Base-by-base conservation (phyloP, 2,797 vertebrate genomes). In the Philypnodon macrostomus region DNA sequence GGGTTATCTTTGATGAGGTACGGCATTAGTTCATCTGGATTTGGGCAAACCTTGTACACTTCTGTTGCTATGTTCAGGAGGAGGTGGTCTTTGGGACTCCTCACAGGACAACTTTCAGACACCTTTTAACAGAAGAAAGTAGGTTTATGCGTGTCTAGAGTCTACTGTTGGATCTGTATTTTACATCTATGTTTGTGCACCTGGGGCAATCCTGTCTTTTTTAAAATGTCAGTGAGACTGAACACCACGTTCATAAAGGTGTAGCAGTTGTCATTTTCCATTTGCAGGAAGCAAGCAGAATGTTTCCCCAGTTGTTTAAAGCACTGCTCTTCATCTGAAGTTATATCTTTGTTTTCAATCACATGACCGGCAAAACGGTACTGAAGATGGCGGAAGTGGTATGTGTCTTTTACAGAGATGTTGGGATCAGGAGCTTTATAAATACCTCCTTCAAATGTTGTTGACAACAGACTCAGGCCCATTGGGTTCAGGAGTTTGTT, bases 401-500 rank as follows among this genome's bases (percentile, higher is more conserved):
- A 92, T 15, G 15, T 49, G 2, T 80, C 58, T 30, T 27, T 48
- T 21, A 35, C 14, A 12, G 8, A 31, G 9, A 73, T 30, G 6
- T 69, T 53, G 0, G 71, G 56, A 1, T 44, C 30, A 1, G 68
- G 79, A 2, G 68, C 62, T 7, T 87, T 77, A 58, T 83, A 88
- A 3, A 19, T n/a, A 12, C 57, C 69, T 21, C 29, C 0, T 0
- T 0, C 4, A 92, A 4, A 0, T 47, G 73, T 2, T 1, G n/a
- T 2, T 4, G 21, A 54, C 58, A 89, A 34, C 19, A 94, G 26
- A 15, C 81, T 88, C 57, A 93, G 52, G 7, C 92, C 91, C 80
- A 93, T 90, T 58, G 83, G 70, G 55, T 88, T 92, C 38, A 94
- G 76, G 46, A 93, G 81, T 21, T 68, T 40, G 54, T 94, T 94